Evolutionary conservation across 1,140 invertebrate species (phyloP).

Genomic region (Zaprionus taronus): DNA sequence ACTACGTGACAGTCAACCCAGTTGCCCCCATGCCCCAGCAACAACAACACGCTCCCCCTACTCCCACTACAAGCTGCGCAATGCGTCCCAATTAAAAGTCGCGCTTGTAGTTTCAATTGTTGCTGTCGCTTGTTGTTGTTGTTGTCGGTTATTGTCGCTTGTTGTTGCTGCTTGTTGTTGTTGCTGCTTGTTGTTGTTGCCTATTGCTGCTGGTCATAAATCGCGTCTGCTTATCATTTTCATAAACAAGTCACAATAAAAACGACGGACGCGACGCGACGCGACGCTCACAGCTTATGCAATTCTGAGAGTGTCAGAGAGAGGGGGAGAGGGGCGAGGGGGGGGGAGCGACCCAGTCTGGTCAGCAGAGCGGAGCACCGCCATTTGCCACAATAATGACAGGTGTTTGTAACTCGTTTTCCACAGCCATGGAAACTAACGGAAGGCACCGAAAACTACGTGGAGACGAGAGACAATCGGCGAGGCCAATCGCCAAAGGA

Average conservation of each 20-base stretch:
- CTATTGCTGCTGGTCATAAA: constrained; percentile 65
- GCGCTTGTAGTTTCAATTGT: constrained; percentile 53
- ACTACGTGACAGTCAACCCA: constrained; percentile 44
- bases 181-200: constrained; percentile 17
- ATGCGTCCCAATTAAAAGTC: constrained; percentile 73
- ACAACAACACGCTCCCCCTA: neutral
- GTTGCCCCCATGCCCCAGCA: constrained; percentile 25
- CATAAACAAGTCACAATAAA: constrained; percentile 79
- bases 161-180: constrained; percentile 20
- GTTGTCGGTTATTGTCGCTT: constrained; percentile 15
- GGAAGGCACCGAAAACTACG: constrained; percentile 52
- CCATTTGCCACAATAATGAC: constrained; percentile 76
- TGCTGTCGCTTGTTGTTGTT: constrained; percentile 8
- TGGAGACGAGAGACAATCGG: constrained; percentile 56
- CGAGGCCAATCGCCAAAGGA: constrained; percentile 41
- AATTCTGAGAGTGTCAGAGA: constrained; percentile 63
- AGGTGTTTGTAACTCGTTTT: constrained; percentile 82
- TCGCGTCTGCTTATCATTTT: constrained; percentile 81
- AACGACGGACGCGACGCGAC: constrained; percentile 36
- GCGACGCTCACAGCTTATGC: constrained; percentile 62
- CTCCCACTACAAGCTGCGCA: constrained; percentile 23
- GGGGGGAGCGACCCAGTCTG: constrained; percentile 21
- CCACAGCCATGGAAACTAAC: constrained; percentile 52
- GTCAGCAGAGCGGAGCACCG: constrained; percentile 28
- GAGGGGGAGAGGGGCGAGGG: neutral